phyloP scores from a whole-genome alignment of 1,140 invertebrate genomes.

The Panagrolaimus sp. region DNA sequence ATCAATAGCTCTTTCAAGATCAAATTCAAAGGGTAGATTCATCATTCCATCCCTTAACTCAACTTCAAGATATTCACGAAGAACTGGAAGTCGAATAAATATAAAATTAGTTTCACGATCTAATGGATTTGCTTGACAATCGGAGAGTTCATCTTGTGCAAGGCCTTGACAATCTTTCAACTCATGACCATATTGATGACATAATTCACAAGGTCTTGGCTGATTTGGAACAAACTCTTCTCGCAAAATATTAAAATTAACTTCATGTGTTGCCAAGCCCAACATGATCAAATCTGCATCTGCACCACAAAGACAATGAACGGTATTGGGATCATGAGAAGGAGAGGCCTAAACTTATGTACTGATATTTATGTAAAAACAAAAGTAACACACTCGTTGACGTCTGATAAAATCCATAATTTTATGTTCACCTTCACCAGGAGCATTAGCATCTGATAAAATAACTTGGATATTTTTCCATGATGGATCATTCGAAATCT shows the following conservation, averaged over 20 bases:
- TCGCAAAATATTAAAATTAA: slow-evolving; percentile 81
- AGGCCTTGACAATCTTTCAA: slow-evolving; percentile 84
- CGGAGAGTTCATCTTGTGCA: slow-evolving; percentile 40
- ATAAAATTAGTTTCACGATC: slow-evolving; percentile 60
- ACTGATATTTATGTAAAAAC: slow-evolving; percentile 59
- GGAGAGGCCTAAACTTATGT: slow-evolving; percentile 66
- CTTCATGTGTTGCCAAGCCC: slow-evolving; percentile 94
- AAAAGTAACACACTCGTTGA: slow-evolving; percentile 63
- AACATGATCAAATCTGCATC: slow-evolving; percentile 95
- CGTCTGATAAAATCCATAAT: slow-evolving; percentile 98
- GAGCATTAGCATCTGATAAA: slow-evolving; percentile 94
- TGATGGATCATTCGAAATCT: slow-evolving; percentile 85
- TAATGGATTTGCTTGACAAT: slow-evolving; percentile 43
- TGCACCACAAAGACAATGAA: slow-evolving; percentile 93
- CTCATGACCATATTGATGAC: slow-evolving; percentile 88
- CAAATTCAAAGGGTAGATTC: slow-evolving; percentile 76
- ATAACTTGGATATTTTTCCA: slow-evolving; percentile 93
- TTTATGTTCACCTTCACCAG: slow-evolving; percentile 97
- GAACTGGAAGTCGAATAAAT: slow-evolving; percentile 72
- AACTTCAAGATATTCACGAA: slow-evolving; percentile 86
- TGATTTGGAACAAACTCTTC: slow-evolving; percentile 98
- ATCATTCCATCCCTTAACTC: slow-evolving; percentile 75
- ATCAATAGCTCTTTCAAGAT: slow-evolving; percentile 75
- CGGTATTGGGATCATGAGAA: slow-evolving; percentile 92
- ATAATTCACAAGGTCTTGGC: slow-evolving; percentile 89